These are phyloP conservation scores for Helleia helle DNA, from an alignment of 2,888 invertebrate species.

Conservation along the genomic window DNA sequence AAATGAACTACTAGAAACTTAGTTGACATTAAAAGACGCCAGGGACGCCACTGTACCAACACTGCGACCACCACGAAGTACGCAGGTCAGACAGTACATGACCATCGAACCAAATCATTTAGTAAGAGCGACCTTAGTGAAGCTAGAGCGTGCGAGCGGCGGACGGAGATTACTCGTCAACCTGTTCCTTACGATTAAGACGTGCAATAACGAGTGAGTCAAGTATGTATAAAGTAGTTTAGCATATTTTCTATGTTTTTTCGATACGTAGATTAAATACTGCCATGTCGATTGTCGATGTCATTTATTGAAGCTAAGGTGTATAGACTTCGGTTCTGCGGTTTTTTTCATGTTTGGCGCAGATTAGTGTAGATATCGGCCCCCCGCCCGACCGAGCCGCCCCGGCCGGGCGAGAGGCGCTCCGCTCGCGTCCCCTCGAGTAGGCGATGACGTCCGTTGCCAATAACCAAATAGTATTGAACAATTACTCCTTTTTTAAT, in stretches of 20 bases:
- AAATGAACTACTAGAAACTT: no score
- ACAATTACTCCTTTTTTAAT: constrained; percentile 54
- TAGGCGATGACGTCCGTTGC: constrained; percentile 50
- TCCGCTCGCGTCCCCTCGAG: constrained; percentile 38
- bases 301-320: constrained; percentile 26
- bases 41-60: no score
- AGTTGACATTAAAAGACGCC: no score
- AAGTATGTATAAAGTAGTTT: constrained; percentile 61
- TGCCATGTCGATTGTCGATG: constrained; percentile 56
- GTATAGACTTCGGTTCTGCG: constrained; percentile 17
- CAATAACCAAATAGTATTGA: constrained; percentile 66
- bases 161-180: neutral
- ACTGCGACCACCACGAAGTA: no score
- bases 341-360: no score
- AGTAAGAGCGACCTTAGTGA: neutral
- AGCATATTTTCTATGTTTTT: constrained; percentile 64
- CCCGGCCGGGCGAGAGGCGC: constrained; percentile 3
- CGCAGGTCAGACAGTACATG: no score
- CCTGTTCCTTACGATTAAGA: constrained; percentile 37
- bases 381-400: constrained; percentile 14
- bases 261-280: constrained; percentile 65
- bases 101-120: neutral
- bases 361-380: no score
- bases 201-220: constrained; percentile 66
- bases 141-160: neutral